These are phyloP conservation scores for Brachionus rubens DNA, from an alignment of 1,140 invertebrate species.

Conservation along the genomic window DNA sequence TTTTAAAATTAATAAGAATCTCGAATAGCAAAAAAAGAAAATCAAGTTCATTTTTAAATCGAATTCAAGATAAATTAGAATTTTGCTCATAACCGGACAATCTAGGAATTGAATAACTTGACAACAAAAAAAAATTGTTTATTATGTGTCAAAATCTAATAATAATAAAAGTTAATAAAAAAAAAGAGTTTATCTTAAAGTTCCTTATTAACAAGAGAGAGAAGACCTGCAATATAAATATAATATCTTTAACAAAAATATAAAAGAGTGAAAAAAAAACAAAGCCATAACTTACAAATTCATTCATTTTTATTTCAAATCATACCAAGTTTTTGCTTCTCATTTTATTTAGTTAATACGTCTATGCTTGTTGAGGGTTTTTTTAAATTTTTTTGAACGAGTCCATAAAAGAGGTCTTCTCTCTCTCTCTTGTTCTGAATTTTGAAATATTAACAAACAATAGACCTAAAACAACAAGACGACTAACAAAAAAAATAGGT, in stretches of 20 bases:
- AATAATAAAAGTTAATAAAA: background rate
- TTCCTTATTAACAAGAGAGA: background rate
- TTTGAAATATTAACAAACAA: slow-evolving; percentile 27
- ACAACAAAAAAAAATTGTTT: background rate
- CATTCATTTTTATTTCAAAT: slow-evolving; percentile 23
- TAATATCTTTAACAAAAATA: background rate
- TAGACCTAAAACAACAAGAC: background rate
- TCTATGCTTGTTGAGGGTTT: too few species aligned
- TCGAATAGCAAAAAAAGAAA: too few species aligned
- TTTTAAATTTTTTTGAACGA: background rate
- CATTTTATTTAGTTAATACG: too few species aligned
- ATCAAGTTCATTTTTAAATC: too few species aligned
- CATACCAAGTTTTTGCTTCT: too few species aligned
- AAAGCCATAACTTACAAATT: slow-evolving; percentile 16
- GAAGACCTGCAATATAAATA: slow-evolving; percentile 10
- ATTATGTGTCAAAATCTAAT: slow-evolving; percentile 13
- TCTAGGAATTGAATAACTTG: too few species aligned
- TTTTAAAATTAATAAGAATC: too few species aligned
- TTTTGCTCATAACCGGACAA: too few species aligned
- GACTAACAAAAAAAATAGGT: background rate
- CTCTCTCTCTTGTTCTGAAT: slow-evolving; percentile 6
- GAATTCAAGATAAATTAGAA: too few species aligned
- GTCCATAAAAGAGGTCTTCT: background rate
- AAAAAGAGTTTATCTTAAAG: background rate
- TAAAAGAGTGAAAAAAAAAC: too few species aligned